Evolutionary conservation across 2,113 vertebrate species (phyloP), one percentile per base, ranked within the genome.

Genomic region (Archilochus colubris): DNA sequence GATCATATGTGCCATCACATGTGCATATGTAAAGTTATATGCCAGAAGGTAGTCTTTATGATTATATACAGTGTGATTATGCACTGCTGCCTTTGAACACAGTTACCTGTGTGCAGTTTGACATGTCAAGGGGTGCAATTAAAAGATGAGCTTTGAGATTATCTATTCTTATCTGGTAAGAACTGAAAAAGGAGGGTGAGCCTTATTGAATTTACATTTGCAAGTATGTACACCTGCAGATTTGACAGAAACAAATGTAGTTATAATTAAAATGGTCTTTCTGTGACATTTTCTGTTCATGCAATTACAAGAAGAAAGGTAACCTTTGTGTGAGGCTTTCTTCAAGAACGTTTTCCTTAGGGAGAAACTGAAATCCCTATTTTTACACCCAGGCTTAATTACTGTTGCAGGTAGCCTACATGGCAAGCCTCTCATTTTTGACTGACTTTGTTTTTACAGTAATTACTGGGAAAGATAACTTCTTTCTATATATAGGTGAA

Each of bases 211-310:
- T 97, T 96, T 95, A 87, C 75, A 85, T 95, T 82, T 63, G 6
- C 75, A 96, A 95, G 43, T 93, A 20, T 87, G 66, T 68, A 73
- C 68, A 88, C 75, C 93, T 95, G 74, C 25, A 84, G 72, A 82
- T 88, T 95, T 96, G 83, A 77, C 66, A 91, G 61, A 94, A 95
- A 63, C 93, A 7, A 94, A 89, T 90, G 69, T 75, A 90, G 46
- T 89, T 96, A 89, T 94, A 96, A 97, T 97, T 97, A 93, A 95
- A 94, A 92, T 54, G 48, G 53, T 50, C 73, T 83, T 88, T 63
- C 67, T 85, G 3, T 84, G 91, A 54, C 54, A 36, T 95, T 95
- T 94, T 97, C 73, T 84, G 27, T 93, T 93, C 89, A 53, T 51
- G 33, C 55, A 94, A 63, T 97, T 92, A 97, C 68, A 87, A 85